These are phyloP conservation scores for Clostera curtula DNA, from an alignment of 2,888 invertebrate species.

Conservation along the genomic window DNA sequence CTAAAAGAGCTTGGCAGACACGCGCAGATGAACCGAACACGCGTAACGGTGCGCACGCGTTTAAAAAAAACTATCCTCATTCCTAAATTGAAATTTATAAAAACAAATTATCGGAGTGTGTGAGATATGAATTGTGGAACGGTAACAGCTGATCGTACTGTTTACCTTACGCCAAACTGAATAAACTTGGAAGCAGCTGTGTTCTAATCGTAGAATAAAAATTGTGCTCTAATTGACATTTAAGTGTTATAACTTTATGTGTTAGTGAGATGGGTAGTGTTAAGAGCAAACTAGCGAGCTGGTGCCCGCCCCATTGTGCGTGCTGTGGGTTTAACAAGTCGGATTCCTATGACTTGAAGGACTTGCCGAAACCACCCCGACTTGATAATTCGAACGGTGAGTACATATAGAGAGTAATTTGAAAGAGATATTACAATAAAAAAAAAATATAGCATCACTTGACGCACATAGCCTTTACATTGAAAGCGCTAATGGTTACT, in stretches of 20 bases:
- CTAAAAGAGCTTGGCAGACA: conserved; percentile 21
- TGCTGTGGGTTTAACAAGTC: conserved; percentile 37
- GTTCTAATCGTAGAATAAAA: conserved; percentile 41
- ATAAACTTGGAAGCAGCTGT: conserved; percentile 28
- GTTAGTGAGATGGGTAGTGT: conserved; percentile 50
- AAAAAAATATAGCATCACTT: no score
- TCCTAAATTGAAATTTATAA: conserved; percentile 3
- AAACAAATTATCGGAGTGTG: conserved; percentile 6
- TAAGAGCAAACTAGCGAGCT: conserved; percentile 43
- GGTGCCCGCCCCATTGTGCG: conserved; percentile 33
- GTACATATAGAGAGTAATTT: no score
- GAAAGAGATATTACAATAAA: no score
- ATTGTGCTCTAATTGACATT: conserved; percentile 33
- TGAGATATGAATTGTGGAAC: conserved; percentile 19
- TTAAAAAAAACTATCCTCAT: conserved; percentile 4
- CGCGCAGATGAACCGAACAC: conserved; percentile 34
- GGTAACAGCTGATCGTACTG: conserved; percentile 34
- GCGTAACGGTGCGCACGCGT: conserved; percentile 45
- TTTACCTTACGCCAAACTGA: conserved; percentile 41
- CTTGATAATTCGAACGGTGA: conserved; percentile 44
- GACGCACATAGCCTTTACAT: no score
- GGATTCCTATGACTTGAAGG: conserved; percentile 53
- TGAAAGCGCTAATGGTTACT: no score
- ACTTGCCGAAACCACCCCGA: conserved; percentile 53
- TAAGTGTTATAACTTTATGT: no score